Evolutionary conservation across 2,113 vertebrate species (phyloP).

Genomic region (Callipepla squamata): DNA sequence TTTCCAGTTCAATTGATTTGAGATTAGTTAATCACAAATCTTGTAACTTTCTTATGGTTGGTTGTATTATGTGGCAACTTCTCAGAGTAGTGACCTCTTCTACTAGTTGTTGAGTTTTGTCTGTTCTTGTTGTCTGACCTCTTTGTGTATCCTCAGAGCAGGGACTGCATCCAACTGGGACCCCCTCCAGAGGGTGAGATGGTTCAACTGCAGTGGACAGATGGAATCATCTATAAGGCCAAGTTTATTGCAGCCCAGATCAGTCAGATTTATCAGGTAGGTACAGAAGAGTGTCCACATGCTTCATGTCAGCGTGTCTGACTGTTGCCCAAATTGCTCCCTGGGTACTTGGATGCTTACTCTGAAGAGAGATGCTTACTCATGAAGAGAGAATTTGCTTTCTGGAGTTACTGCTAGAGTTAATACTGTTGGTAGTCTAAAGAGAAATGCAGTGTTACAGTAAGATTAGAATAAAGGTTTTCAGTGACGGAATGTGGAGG

Average conservation of each 20-base stretch:
- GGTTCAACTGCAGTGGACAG: constrained; percentile 84
- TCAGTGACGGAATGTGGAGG: not conserved
- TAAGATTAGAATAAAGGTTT: not conserved
- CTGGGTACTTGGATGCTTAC: too few species aligned
- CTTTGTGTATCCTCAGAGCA: constrained; percentile 79
- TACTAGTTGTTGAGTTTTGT: not conserved
- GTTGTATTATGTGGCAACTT: rapidly evolving
- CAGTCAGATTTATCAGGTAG: constrained; percentile 91
- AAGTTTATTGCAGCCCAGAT: constrained; percentile 86
- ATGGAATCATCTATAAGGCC: constrained; percentile 86
- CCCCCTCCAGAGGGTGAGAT: constrained; percentile 86
- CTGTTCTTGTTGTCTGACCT: not conserved
- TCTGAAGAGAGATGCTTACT: not conserved
- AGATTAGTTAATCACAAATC: not conserved
- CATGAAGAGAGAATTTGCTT: not conserved
- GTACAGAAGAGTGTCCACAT: rapidly evolving
- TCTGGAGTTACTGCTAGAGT: not conserved
- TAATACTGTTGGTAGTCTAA: not conserved
- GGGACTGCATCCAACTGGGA: constrained; percentile 87
- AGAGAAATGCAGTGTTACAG: not conserved
- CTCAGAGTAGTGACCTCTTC: not conserved
- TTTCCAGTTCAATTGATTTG: not conserved
- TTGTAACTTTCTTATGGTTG: not conserved
- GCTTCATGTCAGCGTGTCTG: rapidly evolving
- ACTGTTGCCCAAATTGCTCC: rapidly evolving